Evolutionary conservation across 2,888 invertebrate genomes (phyloP), one percentile per base, ranked within the genome.

Genomic region (Volucella inanis): DNA sequence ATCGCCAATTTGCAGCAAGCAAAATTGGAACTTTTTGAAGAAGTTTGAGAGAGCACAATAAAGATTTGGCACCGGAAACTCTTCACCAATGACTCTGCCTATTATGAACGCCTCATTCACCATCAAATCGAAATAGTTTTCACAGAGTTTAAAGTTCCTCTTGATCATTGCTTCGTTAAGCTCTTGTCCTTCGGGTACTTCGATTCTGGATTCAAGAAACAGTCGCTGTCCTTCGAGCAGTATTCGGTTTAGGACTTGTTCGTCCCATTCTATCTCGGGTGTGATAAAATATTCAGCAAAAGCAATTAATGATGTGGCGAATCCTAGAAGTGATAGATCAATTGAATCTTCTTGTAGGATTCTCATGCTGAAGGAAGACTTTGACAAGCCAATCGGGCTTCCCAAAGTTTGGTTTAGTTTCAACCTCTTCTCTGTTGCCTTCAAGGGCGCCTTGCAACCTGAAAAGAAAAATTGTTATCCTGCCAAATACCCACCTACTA

Each of bases 261-360:
- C 78, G 2, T 86, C 87, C 92, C 92, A 92, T 12, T 89, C 88
- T 1, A 77, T 88, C 54, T 90, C 90, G 0, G 89, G 89, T 1
- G 90, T 91, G 6, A 90, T 88, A 64, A 90, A 90, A 8, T 89
- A 88, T 18, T 89, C 88, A 0, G 90, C 90, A 79, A 91, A 91
- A 2, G 89, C 91, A 49, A 90, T 88, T 3, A 92, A 71, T 57
- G 88, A 87, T 0, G 88, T 89, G 0, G 90, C 90, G 61, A 85
- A 92, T 0, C 89, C 89, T 59, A 89, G 86, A 0, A 89, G 72
- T 9, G 88, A 78, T 18, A 87, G 38, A 54, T 89, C 88, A 3
- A 81, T 41, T 1, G 61, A 6, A 0, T 85, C 87, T 8, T 65
- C 57, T 10, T 87, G 87, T 2, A 68, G 49, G 1, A 61, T 47